phyloP scores from a whole-genome alignment of 2,113 vertebrate genomes.

The Cairina moschata region DNA sequence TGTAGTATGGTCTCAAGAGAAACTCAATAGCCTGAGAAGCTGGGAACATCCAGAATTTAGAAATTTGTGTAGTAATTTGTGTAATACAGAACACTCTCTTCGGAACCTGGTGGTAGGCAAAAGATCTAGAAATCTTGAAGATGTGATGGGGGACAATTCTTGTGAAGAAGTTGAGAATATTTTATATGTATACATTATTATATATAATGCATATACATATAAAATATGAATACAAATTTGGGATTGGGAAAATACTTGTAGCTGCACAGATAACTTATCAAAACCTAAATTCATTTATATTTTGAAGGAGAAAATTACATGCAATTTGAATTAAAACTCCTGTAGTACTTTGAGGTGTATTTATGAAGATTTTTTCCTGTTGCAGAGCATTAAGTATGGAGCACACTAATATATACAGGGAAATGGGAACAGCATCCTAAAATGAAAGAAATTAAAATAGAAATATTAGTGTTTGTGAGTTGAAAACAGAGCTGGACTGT shows the following conservation, averaged over 20 bases:
- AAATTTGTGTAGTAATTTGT: neutral
- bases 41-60: neutral
- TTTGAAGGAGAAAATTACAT: neutral
- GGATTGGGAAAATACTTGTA: fast-evolving
- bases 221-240: neutral
- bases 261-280: neutral
- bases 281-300: neutral
- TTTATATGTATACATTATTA: too few species aligned
- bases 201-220: too few species aligned
- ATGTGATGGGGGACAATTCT: neutral
- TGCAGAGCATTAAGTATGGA: neutral
- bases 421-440: neutral
- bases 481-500: neutral
- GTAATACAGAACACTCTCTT: neutral
- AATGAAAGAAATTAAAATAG: neutral
- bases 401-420: neutral
- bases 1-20: neutral
- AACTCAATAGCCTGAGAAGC: neutral
- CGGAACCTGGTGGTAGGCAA: neutral
- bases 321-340: neutral
- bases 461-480: neutral
- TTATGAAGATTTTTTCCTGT: neutral
- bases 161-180: neutral
- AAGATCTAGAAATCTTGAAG: neutral
- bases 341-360: neutral